A percentile compares a stretch with the other conserved stretches of the same genome.
Evolutionary conservation across 23 tunicate genomes (phyloP).

Genomic region (Oikopleura albicans): DNA sequence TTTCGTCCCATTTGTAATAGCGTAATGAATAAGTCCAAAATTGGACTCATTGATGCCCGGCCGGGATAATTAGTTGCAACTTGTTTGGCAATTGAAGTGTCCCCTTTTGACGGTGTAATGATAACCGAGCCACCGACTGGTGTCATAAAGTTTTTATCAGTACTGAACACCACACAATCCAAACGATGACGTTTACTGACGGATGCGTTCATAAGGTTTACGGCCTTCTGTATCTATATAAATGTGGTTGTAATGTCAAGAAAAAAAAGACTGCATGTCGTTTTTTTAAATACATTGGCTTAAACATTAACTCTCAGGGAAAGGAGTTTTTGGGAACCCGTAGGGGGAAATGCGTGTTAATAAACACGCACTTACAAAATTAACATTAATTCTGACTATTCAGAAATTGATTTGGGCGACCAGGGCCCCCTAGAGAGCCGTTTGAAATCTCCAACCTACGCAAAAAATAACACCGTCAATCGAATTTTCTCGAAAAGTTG

Average conservation of each 20-base stretch:
- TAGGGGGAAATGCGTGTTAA: no score
- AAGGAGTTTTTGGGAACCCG: no score
- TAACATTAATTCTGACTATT: no score
- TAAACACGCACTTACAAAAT: no score
- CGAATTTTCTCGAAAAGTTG: no score
- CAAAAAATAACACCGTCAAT: no score
- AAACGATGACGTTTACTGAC: slow-evolving; percentile 24
- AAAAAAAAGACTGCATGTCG: neutral
- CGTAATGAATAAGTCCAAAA: slow-evolving; percentile 56
- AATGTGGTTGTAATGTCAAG: neutral
- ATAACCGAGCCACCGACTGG: slow-evolving; percentile 92
- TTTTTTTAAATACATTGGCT: neutral
- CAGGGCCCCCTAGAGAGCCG: no score
- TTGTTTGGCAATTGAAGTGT: neutral
- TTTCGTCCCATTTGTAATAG: slow-evolving; percentile 51
- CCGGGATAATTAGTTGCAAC: slow-evolving; percentile 91
- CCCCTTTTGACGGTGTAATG: slow-evolving; percentile 22
- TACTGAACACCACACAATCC: slow-evolving; percentile 77
- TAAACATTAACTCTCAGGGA: neutral
- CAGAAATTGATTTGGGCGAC: no score
- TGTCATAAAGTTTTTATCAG: slow-evolving; percentile 80
- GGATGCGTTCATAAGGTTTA: neutral
- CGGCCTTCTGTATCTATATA: neutral
- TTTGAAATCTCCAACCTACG: no score
- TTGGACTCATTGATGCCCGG: slow-evolving; percentile 66